These are phyloP conservation scores for Nothocercus julius DNA, from an alignment of 2,113 vertebrate genomes.

Conservation along the genomic window DNA sequence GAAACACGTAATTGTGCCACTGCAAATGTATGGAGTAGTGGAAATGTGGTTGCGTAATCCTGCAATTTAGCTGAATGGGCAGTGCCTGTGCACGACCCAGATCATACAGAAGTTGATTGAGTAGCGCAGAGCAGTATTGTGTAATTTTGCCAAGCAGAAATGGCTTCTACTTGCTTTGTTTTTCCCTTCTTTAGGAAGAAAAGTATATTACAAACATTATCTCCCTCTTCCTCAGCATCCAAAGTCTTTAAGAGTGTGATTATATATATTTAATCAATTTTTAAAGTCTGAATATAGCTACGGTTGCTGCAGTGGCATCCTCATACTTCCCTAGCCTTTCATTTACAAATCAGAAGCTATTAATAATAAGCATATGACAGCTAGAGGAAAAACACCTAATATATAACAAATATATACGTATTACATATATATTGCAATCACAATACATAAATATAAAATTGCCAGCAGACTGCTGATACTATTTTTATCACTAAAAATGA, in stretches of 20 bases:
- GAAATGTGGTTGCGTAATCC: not conserved
- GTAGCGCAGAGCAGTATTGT: not conserved
- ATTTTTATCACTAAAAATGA: not conserved
- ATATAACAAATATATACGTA: too few relatives aligned
- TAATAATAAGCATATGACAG: not conserved
- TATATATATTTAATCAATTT: not conserved
- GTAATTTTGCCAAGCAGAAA: not conserved
- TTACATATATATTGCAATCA: too few relatives aligned
- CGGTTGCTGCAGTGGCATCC: not conserved
- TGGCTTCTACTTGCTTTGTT: not conserved
- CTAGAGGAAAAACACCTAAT: not conserved
- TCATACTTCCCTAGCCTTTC: not conserved
- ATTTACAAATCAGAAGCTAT: not conserved
- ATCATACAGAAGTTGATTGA: not conserved
- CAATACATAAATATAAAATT: not conserved
- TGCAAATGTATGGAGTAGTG: not conserved
- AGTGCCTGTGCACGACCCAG: not conserved
- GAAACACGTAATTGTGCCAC: constrained; percentile 9
- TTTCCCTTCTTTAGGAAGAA: not conserved
- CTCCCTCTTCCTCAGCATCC: not conserved
- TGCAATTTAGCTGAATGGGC: not conserved
- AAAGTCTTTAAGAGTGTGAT: not conserved
- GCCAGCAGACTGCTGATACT: not conserved
- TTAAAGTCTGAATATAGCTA: not conserved
- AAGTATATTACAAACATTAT: not conserved